Percentiles rank a stretch among this genome's conserved stretches.
Conservation (phyloP, 2,888 invertebrate species). For the Heliconius cydno region DNA sequence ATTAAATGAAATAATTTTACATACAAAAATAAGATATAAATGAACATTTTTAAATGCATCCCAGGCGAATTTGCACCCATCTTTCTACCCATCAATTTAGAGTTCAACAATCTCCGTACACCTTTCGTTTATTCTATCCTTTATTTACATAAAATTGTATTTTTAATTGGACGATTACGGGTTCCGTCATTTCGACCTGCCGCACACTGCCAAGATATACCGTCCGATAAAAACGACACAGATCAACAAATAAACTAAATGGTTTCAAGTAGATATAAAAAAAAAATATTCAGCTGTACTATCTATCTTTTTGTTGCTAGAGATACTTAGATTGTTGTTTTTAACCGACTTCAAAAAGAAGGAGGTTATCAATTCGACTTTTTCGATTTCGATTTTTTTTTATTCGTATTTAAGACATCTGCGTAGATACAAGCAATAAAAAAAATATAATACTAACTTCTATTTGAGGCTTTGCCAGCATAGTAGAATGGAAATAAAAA, state of each 20-base stretch:
- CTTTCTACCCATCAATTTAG: constrained; percentile 21
- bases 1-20: too few species aligned
- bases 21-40: background rate
- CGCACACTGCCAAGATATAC: constrained; percentile 34
- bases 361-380: too few species aligned
- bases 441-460: background rate
- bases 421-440: background rate
- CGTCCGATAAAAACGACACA: constrained; percentile 30
- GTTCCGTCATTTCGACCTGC: constrained; percentile 59
- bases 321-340: background rate
- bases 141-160: constrained; percentile 77
- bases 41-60: background rate
- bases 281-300: background rate
- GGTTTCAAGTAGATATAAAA: background rate
- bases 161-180: constrained; percentile 81
- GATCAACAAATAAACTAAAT: constrained; percentile 19
- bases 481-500: background rate
- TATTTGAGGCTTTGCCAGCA: background rate
- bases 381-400: too few species aligned
- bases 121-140: constrained; percentile 51
- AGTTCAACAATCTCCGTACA: constrained; percentile 46
- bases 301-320: background rate
- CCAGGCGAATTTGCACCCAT: constrained; percentile 19
- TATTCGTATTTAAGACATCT: background rate
- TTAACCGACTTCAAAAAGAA: too few species aligned